These are phyloP conservation scores for Drosophila pandora DNA, from an alignment of 1,140 invertebrate species.

Conservation along the genomic window DNA sequence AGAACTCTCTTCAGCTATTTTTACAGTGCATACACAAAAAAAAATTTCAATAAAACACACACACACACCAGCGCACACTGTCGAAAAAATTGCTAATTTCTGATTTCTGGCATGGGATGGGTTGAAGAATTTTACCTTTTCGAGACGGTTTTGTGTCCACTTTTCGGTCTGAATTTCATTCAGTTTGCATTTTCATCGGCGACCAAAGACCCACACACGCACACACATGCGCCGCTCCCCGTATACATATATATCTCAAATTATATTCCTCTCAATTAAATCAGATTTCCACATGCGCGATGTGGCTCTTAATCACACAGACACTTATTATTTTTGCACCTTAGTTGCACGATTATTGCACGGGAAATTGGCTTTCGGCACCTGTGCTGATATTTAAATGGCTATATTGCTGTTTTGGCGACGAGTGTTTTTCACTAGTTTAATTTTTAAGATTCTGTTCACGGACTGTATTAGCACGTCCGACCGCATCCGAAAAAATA, in stretches of 20 bases:
- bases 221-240: constrained; percentile 27
- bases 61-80: constrained; percentile 13
- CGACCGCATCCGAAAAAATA: constrained; percentile 2
- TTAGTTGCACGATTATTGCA: constrained; percentile 41
- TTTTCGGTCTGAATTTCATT: constrained; percentile 59
- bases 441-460: neutral
- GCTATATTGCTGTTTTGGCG: neutral
- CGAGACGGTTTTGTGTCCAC: constrained; percentile 50
- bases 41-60: constrained; percentile 67
- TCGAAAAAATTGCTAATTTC: constrained; percentile 27
- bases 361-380: neutral
- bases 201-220: constrained; percentile 28
- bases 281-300: constrained; percentile 71
- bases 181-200: constrained; percentile 52
- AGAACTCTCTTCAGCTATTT: constrained; percentile 59
- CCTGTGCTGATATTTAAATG: neutral
- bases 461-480: neutral
- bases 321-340: constrained; percentile 46
- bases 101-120: constrained; percentile 41
- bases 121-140: constrained; percentile 55
- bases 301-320: constrained; percentile 51
- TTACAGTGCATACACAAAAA: constrained; percentile 70
- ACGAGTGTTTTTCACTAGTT: neutral
- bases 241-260: constrained; percentile 58
- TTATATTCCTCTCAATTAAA: constrained; percentile 69